Evolutionary conservation across 1,140 invertebrate genomes (phyloP), one percentile per base, ranked within the genome.

Genomic region (Brachionus koreanus): DNA sequence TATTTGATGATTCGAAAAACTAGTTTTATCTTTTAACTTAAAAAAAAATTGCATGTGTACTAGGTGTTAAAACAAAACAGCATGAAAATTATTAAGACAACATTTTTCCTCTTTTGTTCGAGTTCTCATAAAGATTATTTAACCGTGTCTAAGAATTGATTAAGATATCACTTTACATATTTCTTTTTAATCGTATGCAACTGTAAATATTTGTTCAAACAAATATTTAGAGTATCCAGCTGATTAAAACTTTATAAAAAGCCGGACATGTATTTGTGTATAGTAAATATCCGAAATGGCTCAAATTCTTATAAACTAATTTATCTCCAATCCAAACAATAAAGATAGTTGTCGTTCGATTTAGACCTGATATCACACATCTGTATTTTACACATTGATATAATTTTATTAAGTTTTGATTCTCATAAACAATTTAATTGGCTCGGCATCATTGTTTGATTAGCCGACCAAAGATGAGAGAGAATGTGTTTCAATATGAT

Each of bases 171-270:
- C 65, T 69, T 69, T 69, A 69, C 65, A 39, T 39, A 19, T 37
- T 37, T 37, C 13, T 19, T 37, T 12, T 33, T 33, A 3, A 23
- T 33, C 63, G 33, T 33, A 33, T 33, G 13, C 63, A 65, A 65
- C 63, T 37, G 35, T 37, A 69, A 69, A 69, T 69, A 39, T 69
- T 69, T 69, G 33, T 6, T 16, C 37, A 23, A 9, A 39, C 37
- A 69, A 69, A 69, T 69, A 69, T 69, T 69, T 69, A 39, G 35
- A 69, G 35, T 37, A 37, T 69, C 65, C 65, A 69, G 65, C 65
- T 69, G 65, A 65, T 65, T 65, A 12, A 65, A 65, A 33, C 43
- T 46, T 37, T 33, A 25, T 13, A 65, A 12, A 37, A 33, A 33
- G 63, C 33, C 63, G 63, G 63, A 69, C 65, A 69, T 39, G 35